These are phyloP conservation scores for Drosophila sp. DNA, from an alignment of 1,140 invertebrate species.

Conservation along the genomic window DNA sequence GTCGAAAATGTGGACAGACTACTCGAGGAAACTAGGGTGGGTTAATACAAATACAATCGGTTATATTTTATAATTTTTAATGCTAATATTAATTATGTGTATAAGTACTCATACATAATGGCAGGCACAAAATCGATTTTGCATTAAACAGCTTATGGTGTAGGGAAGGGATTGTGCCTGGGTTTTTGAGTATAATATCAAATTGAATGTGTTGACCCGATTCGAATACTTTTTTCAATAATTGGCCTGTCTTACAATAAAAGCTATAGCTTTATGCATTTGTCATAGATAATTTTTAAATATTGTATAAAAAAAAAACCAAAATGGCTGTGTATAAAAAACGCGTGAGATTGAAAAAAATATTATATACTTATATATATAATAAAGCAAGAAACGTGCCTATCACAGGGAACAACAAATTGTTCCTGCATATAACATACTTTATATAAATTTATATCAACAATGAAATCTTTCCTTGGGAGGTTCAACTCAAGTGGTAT, in stretches of 20 bases:
- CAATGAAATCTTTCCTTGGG: not conserved
- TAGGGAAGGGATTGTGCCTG: conserved; percentile 34
- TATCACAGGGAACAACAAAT: conserved; percentile 51
- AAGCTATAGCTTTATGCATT: conserved; percentile 49
- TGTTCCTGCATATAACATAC: conserved; percentile 58
- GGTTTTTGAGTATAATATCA: conserved; percentile 40
- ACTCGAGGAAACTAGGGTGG: conserved; percentile 3
- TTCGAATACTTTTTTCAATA: conserved; percentile 67
- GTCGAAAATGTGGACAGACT: conserved; percentile 31
- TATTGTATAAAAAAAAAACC: conserved; percentile 63
- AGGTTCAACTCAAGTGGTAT: conserved; percentile 3
- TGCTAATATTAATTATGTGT: conserved; percentile 14
- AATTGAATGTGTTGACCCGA: conserved; percentile 56
- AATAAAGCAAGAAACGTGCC: conserved; percentile 71
- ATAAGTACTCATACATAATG: conserved; percentile 42
- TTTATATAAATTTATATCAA: conserved; percentile 41
- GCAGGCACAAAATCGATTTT: conserved; percentile 53
- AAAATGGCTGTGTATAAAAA: conserved; percentile 63
- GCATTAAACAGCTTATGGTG: conserved; percentile 42
- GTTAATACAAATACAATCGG: conserved; percentile 8
- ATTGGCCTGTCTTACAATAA: conserved; percentile 59
- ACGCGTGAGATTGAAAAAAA: conserved; percentile 49
- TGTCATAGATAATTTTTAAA: conserved; percentile 27
- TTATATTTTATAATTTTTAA: conserved; percentile 13
- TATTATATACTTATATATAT: conserved; percentile 10